A percentile compares a stretch with the other conserved stretches of the same genome.
Conservation (phyloP, 2,113 vertebrate genomes). For the Pomatorhinus ruficollis region DNA sequence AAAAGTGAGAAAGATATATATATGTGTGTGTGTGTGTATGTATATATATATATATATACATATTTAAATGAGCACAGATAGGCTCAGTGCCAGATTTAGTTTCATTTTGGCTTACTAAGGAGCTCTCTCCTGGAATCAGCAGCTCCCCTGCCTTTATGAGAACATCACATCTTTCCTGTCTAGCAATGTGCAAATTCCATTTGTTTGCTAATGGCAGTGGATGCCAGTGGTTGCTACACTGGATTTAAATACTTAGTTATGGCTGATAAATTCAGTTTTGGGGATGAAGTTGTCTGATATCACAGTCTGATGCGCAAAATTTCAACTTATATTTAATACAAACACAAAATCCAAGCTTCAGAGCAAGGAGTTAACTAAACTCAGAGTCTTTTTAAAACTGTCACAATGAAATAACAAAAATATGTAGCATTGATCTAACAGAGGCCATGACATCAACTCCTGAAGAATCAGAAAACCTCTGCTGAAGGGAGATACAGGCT, state of each 20-base stretch:
- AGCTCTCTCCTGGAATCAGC: not conserved
- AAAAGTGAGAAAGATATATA: not conserved
- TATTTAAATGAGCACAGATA: not conserved
- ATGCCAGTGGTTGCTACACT: not conserved
- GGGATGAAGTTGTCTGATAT: not conserved
- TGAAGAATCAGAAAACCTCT: not conserved
- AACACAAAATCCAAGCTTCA: not conserved
- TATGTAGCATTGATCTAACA: not conserved
- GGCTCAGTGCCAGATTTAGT: not conserved
- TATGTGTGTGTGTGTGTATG: accelerated
- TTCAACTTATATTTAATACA: not conserved
- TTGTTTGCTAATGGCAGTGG: accelerated
- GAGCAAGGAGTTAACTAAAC: not conserved
- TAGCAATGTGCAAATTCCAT: not conserved
- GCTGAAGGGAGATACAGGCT: not conserved
- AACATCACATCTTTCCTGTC: not conserved
- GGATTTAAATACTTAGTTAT: not conserved
- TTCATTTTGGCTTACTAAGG: not conserved
- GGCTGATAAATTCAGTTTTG: not conserved
- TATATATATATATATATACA: accelerated
- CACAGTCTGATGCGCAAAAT: not conserved
- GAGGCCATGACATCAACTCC: not conserved
- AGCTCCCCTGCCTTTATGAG: not conserved
- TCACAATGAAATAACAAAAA: not conserved
- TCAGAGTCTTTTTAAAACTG: not conserved